Base-by-base conservation (phyloP, 2,113 vertebrate species). In the Aleadryas rufinucha region DNA sequence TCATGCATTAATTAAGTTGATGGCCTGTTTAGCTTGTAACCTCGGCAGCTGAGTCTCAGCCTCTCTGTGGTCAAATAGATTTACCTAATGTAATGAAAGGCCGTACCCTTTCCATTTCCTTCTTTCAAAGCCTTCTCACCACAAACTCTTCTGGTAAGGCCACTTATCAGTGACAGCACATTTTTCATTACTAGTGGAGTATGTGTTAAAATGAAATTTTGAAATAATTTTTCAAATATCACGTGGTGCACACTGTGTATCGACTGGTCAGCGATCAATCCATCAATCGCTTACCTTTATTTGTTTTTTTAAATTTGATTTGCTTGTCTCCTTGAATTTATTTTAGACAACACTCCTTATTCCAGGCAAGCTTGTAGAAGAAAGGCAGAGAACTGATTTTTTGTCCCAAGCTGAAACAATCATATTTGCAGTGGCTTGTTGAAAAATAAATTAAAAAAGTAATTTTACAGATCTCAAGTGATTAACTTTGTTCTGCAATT, bases 111-210 rank as follows among this genome's bases (percentile, higher is more conserved):
- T 92, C 91, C 81, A 87, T 93, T 95, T 84, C 96, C 95, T 96
- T 96, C 95, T 96, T 96, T 97, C 95, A 93, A 64, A 96, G 84
- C 75, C 76, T 95, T 96, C 70, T 96, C 60, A 74, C 90, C 84
- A 86, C 78, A 91, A 77, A 77, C 79, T 78, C 84, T 92, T 94
- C 84, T 95, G 87, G 79, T 93, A 94, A 96, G 83, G 75, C 83
- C 50, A 69, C 95, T 96, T 97, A 96, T 96, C 96, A 84, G 89
- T 68, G 96, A 94, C 95, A 95, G 91, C 72, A 85, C 90, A 92
- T 97, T 96, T 97, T 85, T 97, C 90, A 91, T 80, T 90, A 24
- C 50, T 78, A 7, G 65, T 57, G 50, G 60, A 77, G 49, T 70
- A 92, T 61, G 75, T 64, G 87, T 90, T 85, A 91, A 90, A 96